Evolutionary conservation across 2,797 vertebrate species (phyloP).

Genomic region (Falco novaeseelandiae): DNA sequence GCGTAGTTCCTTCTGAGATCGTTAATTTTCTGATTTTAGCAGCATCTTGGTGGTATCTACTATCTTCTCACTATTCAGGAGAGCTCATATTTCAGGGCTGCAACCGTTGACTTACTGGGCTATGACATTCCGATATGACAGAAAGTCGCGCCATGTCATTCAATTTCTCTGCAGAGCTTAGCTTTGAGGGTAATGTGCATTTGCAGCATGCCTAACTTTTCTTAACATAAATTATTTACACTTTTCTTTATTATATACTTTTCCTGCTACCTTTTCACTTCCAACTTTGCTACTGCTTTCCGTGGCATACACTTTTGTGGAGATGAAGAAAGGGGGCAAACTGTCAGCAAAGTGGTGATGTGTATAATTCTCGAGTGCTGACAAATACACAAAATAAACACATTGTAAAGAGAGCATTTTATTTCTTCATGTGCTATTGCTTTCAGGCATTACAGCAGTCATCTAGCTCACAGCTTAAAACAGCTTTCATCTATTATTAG

Average conservation of each 20-base stretch:
- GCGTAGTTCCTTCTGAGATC: background rate
- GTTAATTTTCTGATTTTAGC: background rate
- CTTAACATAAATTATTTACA: background rate
- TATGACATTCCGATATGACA: background rate
- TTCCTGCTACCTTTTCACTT: background rate
- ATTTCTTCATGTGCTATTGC: background rate
- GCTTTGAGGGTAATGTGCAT: background rate
- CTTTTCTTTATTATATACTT: background rate
- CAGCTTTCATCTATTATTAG: background rate
- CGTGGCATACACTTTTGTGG: background rate
- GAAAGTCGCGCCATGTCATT: background rate
- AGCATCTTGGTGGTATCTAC: background rate
- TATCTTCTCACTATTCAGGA: background rate
- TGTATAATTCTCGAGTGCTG: constrained; percentile 2
- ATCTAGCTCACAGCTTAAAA: background rate
- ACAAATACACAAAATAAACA: constrained; percentile 24
- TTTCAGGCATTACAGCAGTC: background rate
- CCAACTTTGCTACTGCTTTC: background rate
- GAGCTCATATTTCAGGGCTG: background rate
- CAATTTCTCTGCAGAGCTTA: background rate
- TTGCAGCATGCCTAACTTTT: background rate
- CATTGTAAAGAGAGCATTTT: background rate
- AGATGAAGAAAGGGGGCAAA: background rate
- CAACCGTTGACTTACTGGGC: background rate
- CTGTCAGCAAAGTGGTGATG: background rate